These are phyloP conservation scores for Enteromius unitaeniatus DNA, from an alignment of 2,797 vertebrate genomes.

Conservation along the genomic window DNA sequence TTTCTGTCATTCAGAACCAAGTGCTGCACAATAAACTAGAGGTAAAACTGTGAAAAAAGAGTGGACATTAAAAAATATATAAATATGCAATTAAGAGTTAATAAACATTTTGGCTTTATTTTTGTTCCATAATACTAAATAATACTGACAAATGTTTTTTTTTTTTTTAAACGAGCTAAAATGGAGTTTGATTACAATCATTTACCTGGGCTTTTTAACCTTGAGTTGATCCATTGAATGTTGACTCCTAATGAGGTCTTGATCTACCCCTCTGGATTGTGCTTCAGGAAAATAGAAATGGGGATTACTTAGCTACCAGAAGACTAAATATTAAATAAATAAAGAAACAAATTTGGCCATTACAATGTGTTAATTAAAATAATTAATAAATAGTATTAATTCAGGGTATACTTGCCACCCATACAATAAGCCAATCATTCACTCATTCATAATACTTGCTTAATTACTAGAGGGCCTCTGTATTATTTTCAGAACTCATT, in stretches of 20 bases:
- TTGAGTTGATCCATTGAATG: background rate
- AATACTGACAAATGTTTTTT: background rate
- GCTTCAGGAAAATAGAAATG: background rate
- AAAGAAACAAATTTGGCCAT: background rate
- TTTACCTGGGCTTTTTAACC: background rate
- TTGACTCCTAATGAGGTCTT: background rate
- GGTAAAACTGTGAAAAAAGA: background rate
- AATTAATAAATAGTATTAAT: background rate
- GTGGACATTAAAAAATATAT: no score
- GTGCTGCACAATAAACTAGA: background rate
- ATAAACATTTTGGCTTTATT: background rate
- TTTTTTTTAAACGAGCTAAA: background rate
- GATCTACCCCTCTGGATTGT: background rate
- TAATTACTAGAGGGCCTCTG: background rate
- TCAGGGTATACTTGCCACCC: background rate
- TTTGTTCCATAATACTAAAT: background rate
- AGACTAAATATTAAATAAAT: background rate
- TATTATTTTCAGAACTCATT: background rate
- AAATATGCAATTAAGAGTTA: no score
- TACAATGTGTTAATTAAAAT: background rate
- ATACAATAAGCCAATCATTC: background rate
- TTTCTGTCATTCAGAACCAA: background rate
- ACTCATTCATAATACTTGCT: background rate
- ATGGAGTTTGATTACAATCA: background rate
- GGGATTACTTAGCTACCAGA: background rate